Base-by-base conservation (phyloP, 2,888 invertebrate genomes). In the Tethea ocularis region DNA sequence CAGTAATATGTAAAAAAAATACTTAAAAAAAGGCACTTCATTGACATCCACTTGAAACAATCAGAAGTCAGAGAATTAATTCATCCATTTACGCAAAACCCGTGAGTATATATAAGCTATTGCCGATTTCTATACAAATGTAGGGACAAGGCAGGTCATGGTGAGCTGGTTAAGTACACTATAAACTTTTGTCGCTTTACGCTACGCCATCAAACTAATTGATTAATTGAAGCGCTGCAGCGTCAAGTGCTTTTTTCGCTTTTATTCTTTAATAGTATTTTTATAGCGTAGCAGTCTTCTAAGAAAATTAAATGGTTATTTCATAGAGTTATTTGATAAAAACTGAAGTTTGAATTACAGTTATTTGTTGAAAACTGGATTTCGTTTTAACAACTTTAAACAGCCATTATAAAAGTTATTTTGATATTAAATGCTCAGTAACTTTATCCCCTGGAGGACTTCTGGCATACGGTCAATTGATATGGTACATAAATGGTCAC, bases 221-320 rank as follows among this genome's bases (percentile, higher is more conserved):
- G 82, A 84, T 84, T 84, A 84, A 84, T 84, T 83, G 80, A 81
- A 80, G 78, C 74, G 74, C 74, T 78, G 78, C 75, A 75, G 68
- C 73, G 72, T 65, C 59, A 56, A 72, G 65, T 61, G 67, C 60
- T 70, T 66, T 70, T 75, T 71, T 68, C 66, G 38, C 67, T 71
- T 61, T 58, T 60, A 79, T 80, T 83, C 86, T 83, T 84, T 85
- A 86, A 83, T 66, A 8, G 36, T 41, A 24, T 63, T 72, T 69
- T 70, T 66, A 68, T 63, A 58, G 53, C 17, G 29, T 51, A 46
- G 46, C 59, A 22, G 41, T 59, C 51, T 62, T 60, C 36, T 52
- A 56, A 20, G 65, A 58, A 51, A 52, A 51, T 64, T 20, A 0
- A 3, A 10, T 22, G 51, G n/a, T n/a, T n/a, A n/a, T n/a, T n/a